These are phyloP conservation scores for Nemoura dubitans DNA, from an alignment of 2,888 invertebrate species.

Conservation along the genomic window DNA sequence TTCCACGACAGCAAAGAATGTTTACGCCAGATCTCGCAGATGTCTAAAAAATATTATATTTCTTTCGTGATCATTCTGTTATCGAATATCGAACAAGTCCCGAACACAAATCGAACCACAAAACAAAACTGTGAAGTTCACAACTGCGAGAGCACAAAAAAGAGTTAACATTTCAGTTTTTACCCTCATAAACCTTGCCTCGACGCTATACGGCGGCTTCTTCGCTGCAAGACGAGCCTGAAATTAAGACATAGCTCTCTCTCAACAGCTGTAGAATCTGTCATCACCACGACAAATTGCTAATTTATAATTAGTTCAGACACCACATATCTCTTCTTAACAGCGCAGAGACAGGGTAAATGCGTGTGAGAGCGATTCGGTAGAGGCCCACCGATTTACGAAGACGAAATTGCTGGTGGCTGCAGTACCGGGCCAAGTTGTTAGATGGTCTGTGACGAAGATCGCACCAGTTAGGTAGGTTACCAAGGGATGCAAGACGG, in stretches of 20 bases:
- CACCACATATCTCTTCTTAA: slow-evolving; percentile 13
- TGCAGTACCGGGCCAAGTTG: not conserved
- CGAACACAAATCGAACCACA: no score
- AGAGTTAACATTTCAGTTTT: not conserved
- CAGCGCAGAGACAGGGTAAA: not conserved
- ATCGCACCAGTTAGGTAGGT: not conserved
- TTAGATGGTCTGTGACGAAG: not conserved
- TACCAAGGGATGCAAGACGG: not conserved
- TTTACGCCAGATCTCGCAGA: no score
- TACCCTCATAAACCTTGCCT: not conserved
- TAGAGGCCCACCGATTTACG: not conserved
- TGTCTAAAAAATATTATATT: no score
- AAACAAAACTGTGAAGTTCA: not conserved
- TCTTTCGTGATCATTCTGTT: no score
- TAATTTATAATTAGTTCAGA: slow-evolving; percentile 47
- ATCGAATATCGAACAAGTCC: no score
- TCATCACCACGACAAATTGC: slow-evolving; percentile 46
- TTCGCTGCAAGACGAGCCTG: not conserved
- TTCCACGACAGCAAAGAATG: no score
- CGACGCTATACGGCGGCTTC: not conserved
- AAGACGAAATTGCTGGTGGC: not conserved
- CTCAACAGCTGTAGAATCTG: slow-evolving; percentile 40
- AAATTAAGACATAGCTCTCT: not conserved
- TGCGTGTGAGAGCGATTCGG: not conserved
- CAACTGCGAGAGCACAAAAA: not conserved